Base-by-base conservation (phyloP, 1,140 invertebrate species). In the Oncopodura yosiiana region DNA sequence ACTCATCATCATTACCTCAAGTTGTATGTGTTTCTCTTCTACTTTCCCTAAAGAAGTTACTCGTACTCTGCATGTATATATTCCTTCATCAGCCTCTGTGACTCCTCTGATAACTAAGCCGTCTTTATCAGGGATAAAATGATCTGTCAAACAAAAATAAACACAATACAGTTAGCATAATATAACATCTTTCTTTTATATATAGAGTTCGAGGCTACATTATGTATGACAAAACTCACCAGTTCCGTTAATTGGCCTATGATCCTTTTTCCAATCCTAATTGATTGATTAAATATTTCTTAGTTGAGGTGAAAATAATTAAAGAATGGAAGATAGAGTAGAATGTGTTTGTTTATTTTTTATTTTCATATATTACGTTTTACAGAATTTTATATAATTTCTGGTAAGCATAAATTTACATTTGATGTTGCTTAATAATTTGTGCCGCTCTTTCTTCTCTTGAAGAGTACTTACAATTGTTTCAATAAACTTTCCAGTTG, bases 1-100 rank as follows among this genome's bases (percentile, higher is more conserved):
- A 19, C 18, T 41, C 38, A 16, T 43, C 6, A 49, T 68, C 52
- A 62, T 62, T 73, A 87, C 84, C 76, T 87, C 85, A 4, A 90
- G 78, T 62, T 78, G 78, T 54, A 93, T 93, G 53, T 77, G 73
- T 56, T 79, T 77, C 55, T 82, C 80, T 37, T 80, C 69, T 3
- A 88, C 71, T 67, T 87, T 81, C 29, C 89, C 90, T 16, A 87
- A 87, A 12, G 77, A 74, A 11, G 79, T 73, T 0, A 93, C 88
- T 12, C 83, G 79, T 1, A 88, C 89, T 21, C 85, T 76, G 66
- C 89, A 91, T 2, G 79, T 85, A 68, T 91, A 94, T 14, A 81
- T 73, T 1, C 62, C 89, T 67, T 92, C 86, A 67, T 93, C 87
- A 16, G 78, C 76, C 67, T 86, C 81, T 41, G 78, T 75, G 0